Evolutionary conservation across 2,888 invertebrate species (phyloP).

Genomic region (Ophioninae sp.): DNA sequence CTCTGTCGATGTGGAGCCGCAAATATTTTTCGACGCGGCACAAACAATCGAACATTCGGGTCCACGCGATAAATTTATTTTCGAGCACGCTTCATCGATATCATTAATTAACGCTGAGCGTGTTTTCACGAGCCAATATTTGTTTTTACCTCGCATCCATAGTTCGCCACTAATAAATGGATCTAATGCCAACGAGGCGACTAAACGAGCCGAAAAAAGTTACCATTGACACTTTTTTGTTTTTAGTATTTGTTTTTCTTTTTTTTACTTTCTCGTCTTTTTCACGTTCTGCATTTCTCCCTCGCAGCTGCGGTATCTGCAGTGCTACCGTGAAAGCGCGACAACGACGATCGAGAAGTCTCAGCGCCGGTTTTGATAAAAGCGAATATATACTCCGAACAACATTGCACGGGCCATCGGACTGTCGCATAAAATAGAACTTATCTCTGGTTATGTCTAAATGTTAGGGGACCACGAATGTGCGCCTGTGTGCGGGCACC

Average conservation of each 20-base stretch:
- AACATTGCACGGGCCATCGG: conserved; percentile 39
- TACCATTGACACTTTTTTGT: not conserved
- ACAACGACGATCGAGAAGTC: conserved; percentile 51
- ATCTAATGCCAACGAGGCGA: not conserved
- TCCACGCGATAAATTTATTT: not conserved
- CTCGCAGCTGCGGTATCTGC: not conserved
- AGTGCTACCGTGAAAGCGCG: conserved; percentile 21
- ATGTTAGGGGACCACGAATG: conserved; percentile 28
- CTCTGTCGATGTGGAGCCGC: not conserved
- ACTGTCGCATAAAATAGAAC: conserved; percentile 53
- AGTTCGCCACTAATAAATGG: not conserved
- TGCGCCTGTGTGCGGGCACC: not conserved
- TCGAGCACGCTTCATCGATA: no score
- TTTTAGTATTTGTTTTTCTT: not conserved
- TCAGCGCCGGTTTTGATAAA: conserved; percentile 51
- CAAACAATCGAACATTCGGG: not conserved
- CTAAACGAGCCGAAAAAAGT: not conserved
- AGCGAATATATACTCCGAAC: conserved; percentile 39
- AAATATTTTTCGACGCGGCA: no score
- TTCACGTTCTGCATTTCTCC: not conserved
- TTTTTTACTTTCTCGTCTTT: conserved; percentile 10
- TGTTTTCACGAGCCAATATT: not conserved
- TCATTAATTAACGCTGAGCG: not conserved
- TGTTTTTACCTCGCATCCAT: not conserved
- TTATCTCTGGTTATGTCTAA: conserved; percentile 52